Conservation (phyloP, 2,113 vertebrate species). For the Nothocercus julius region DNA sequence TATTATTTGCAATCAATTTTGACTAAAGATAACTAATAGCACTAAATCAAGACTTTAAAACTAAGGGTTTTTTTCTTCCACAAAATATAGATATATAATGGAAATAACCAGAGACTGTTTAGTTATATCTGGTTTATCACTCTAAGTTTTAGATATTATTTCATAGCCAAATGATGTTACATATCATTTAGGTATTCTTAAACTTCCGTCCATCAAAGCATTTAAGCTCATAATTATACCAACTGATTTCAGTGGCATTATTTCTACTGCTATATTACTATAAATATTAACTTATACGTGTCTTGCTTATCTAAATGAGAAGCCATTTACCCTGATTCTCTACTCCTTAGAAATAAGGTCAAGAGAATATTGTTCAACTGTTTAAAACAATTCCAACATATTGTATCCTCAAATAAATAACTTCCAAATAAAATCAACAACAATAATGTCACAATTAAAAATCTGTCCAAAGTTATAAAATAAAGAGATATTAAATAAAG, state of each 20-base stretch:
- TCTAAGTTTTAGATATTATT: background rate
- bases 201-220: fast-evolving
- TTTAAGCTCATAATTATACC: background rate
- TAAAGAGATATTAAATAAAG: background rate
- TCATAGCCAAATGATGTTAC: background rate
- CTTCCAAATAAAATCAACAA: background rate
- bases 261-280: background rate
- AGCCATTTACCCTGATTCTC: fast-evolving
- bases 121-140: background rate
- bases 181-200: background rate
- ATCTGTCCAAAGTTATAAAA: background rate
- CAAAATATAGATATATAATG: background rate
- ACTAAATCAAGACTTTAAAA: background rate
- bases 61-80: background rate
- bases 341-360: fast-evolving
- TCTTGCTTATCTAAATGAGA: background rate
- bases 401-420: background rate
- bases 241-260: background rate
- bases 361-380: background rate
- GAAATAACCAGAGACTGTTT: background rate
- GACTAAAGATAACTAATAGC: background rate
- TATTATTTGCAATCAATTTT: background rate
- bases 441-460: background rate
- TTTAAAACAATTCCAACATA: fast-evolving
- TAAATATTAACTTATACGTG: background rate